Evolutionary conservation across 2,797 vertebrate species (phyloP), one percentile per base, ranked within the genome.

Genomic region (Catharus ustulatus): DNA sequence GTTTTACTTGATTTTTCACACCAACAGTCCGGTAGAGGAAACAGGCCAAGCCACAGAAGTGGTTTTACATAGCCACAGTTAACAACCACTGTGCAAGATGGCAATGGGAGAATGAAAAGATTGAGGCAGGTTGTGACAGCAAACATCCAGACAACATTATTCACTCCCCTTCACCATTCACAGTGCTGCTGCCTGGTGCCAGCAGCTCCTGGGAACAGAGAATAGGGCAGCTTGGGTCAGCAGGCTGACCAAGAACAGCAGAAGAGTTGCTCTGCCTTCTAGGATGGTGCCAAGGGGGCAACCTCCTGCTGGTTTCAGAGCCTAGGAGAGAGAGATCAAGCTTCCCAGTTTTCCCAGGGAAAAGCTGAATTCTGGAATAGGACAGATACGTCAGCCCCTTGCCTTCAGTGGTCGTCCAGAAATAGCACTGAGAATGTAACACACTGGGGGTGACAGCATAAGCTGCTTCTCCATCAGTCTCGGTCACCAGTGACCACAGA

Each of bases 371-470:
- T 84, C 30, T 46, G 29, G 18, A 75, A 72, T 4, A 69, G 21
- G 34, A 30, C 55, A 57, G 59, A 72, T 7, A 10, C 0, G 0
- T 9, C 21, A 58, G 38, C 8, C 34, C 34, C 57, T 49, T 30
- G 9, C 30, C 32, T 69, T 64, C 61, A 69, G 1, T 1, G 13
- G 51, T 10, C 15, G 49, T 71, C 54, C 34, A 71, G 40, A 84
- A 81, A 49, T 13, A 59, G 72, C 1, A 24, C 12, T 32, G 34
- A 45, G 34, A 79, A 86, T 18, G 23, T 27, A 69, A 80, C 0
- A 6, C 2, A 13, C 27, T 12, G 1, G 9, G 20, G 54, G 32
- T 55, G 57, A 43, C 30, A 34, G 32, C 0, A 0, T 1, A 32
- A 22, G 30, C 18, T 77, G 68, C 26, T 77, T 34, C 38, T 13